phyloP scores from a whole-genome alignment of 2,888 invertebrate species.

The Drepanosiphum platanoidis region DNA sequence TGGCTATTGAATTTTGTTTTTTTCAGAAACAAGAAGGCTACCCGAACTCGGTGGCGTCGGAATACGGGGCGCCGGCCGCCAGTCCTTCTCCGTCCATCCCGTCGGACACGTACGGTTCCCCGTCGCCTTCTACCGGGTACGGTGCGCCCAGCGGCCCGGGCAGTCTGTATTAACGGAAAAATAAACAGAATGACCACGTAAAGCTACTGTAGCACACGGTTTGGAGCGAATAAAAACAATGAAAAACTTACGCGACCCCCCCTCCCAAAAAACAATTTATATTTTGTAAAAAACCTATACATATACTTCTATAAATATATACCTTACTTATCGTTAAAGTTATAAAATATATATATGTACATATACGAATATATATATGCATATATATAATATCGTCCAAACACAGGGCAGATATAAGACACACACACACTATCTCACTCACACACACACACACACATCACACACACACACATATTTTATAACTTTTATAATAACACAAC shows the following conservation, averaged over 20 bases:
- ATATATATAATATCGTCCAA: too few species aligned
- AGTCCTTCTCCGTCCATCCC: slow-evolving; percentile 67
- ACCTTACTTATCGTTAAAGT: too few species aligned
- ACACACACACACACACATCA: not conserved
- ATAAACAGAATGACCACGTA: not conserved
- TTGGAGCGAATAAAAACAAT: too few species aligned
- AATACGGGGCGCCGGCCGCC: slow-evolving; percentile 70
- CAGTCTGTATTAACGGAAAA: slow-evolving; percentile 10
- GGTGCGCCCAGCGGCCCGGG: slow-evolving; percentile 64
- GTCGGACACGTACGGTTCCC: slow-evolving; percentile 74
- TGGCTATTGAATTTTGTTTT: slow-evolving; percentile 29
- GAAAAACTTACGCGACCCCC: too few species aligned
- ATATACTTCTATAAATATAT: too few species aligned
- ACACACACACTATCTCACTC: too few species aligned
- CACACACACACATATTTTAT: not conserved
- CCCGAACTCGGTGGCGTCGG: slow-evolving; percentile 70
- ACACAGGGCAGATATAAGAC: not conserved
- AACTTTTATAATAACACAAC: not conserved
- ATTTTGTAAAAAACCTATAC: too few species aligned
- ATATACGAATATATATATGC: too few species aligned
- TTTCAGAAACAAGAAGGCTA: slow-evolving; percentile 72
- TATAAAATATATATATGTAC: too few species aligned
- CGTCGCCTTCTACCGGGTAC: slow-evolving; percentile 67
- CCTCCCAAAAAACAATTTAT: too few species aligned
- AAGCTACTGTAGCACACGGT: too few species aligned